These are phyloP conservation scores for Cheilosia impressa DNA, from an alignment of 2,888 invertebrate species.

Conservation along the genomic window DNA sequence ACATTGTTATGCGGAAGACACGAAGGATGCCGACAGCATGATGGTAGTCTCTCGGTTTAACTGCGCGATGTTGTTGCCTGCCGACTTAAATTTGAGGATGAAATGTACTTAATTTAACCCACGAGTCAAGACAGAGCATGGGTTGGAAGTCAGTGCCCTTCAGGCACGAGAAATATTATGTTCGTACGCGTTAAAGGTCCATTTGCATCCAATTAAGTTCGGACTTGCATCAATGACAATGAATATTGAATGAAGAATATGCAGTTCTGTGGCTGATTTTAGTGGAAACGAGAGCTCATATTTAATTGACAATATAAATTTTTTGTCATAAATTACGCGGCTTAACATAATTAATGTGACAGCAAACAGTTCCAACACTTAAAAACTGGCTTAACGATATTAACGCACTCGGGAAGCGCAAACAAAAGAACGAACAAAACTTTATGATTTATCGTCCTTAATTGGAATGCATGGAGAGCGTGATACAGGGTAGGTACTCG, in stretches of 20 bases:
- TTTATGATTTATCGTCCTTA: constrained; percentile 53
- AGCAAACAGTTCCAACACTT: constrained; percentile 17
- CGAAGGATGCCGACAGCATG: not conserved
- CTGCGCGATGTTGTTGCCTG: not conserved
- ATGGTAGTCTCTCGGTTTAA: not conserved
- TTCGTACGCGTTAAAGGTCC: not conserved
- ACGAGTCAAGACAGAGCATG: no score
- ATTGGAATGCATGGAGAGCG: constrained; percentile 37
- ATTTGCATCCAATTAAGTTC: not conserved
- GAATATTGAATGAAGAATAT: no score
- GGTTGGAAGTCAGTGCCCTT: no score
- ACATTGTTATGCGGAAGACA: constrained; percentile 7
- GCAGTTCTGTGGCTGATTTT: not conserved
- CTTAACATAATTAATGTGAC: constrained; percentile 32
- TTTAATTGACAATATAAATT: not conserved
- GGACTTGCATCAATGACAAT: not conserved
- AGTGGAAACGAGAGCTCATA: not conserved
- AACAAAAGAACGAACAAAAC: constrained; percentile 5
- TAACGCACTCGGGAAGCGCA: not conserved
- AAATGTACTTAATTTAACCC: no score
- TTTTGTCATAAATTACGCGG: not conserved
- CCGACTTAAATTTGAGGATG: not conserved
- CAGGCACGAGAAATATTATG: no score
- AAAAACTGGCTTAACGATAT: constrained; percentile 5
- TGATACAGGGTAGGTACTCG: not conserved